A percentile compares a stretch with the other conserved stretches of the same genome.
Evolutionary conservation across 2,797 vertebrate genomes (phyloP).

Genomic region (Spheniscus humboldti): DNA sequence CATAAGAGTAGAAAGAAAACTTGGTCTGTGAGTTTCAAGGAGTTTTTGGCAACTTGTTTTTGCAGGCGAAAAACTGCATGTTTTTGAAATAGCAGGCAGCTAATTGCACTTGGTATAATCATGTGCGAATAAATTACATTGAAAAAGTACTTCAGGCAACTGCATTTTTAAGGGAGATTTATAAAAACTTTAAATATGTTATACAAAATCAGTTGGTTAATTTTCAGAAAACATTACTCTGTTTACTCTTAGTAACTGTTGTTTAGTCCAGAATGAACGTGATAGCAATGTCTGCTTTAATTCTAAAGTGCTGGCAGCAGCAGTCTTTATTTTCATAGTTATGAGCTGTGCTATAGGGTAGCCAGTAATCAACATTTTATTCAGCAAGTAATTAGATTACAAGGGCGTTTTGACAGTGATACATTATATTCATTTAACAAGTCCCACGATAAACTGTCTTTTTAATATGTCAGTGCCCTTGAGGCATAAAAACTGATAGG

Average conservation of each 20-base stretch:
- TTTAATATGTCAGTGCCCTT: background rate
- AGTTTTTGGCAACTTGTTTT: background rate
- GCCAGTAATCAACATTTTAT: background rate
- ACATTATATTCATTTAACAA: slow-evolving; percentile 6
- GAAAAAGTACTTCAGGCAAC: background rate
- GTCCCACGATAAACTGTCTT: background rate
- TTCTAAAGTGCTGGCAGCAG: background rate
- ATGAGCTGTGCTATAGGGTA: background rate
- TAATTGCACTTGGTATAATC: background rate
- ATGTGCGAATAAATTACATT: background rate
- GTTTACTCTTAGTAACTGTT: background rate
- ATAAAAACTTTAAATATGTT: background rate
- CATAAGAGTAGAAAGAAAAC: background rate
- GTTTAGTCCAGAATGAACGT: background rate
- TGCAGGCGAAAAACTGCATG: background rate
- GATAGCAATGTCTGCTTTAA: background rate
- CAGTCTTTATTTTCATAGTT: background rate
- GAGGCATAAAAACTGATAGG: background rate
- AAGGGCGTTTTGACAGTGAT: slow-evolving; percentile 32
- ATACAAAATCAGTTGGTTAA: background rate
- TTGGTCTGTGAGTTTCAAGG: background rate
- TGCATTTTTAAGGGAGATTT: background rate
- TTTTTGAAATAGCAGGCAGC: background rate
- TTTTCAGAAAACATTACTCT: background rate
- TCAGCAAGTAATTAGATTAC: slow-evolving; percentile 24